Evolutionary conservation across 2,797 vertebrate genomes (phyloP).

Genomic region (Macropodus opercularis): DNA sequence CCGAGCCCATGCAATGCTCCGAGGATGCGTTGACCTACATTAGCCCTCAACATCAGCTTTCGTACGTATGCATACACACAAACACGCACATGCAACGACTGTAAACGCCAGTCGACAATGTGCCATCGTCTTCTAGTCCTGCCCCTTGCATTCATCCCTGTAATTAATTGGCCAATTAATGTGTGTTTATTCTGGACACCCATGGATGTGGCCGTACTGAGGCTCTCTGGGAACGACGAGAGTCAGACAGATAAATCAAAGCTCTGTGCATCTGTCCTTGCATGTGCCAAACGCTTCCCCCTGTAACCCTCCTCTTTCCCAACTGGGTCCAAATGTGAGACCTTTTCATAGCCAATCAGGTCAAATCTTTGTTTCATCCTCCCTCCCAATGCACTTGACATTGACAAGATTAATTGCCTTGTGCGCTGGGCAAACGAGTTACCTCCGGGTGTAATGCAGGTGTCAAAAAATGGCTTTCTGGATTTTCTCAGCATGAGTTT

Average conservation of each 20-base stretch:
- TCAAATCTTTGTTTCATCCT: constrained; percentile 81
- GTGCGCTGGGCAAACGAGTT: constrained; percentile 74
- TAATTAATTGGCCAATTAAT: constrained; percentile 85
- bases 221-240: constrained; percentile 72
- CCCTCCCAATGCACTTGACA: constrained; percentile 80
- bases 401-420: constrained; percentile 84
- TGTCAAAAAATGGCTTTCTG: constrained; percentile 69
- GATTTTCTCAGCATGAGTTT: constrained; percentile 60
- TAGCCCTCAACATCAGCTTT: constrained; percentile 71
- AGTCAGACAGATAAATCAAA: constrained; percentile 84
- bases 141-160: constrained; percentile 69
- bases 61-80: constrained; percentile 46
- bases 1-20: constrained; percentile 58
- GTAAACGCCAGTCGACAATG: constrained; percentile 58
- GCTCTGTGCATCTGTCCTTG: constrained; percentile 78
- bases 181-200: constrained; percentile 82
- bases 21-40: constrained; percentile 79
- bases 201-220: constrained; percentile 62
- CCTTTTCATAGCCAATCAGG: constrained; percentile 81
- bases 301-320: constrained; percentile 67
- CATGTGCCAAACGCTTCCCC: constrained; percentile 72
- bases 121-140: constrained; percentile 68
- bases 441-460: constrained; percentile 78
- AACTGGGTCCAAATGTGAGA: constrained; percentile 74
- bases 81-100: constrained; percentile 12